Evolutionary conservation across 2,797 vertebrate species (phyloP), one percentile per base, ranked within the genome.

Genomic region (Brotula barbata): DNA sequence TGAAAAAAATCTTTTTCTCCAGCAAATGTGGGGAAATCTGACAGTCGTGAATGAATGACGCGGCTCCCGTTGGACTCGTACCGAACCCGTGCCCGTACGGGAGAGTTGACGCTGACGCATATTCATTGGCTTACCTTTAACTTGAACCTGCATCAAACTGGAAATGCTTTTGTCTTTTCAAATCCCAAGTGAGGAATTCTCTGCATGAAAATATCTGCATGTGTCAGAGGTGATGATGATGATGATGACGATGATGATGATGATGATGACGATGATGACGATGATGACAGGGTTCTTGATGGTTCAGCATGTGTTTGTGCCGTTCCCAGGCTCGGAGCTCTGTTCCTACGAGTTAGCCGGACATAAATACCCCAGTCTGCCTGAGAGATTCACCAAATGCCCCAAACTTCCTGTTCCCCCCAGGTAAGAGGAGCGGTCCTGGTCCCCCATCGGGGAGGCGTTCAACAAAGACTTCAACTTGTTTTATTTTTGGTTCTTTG

Each of bases 371-470:
- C 93, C 93, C 2, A 78, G 80, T 65, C 89, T 93, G 43, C 72
- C 86, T 39, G 92, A 92, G 65, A 91, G 92, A n/a, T 80, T 90
- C 60, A 82, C 80, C 23, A 92, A 94, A 52, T 99, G 97, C 82
- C 97, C 97, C 76, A 96, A 94, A 84, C 94, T 96, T 70, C 96
- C 96, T 71, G 96, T 98, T 81, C 94, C 94, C 59, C 91, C 92
- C 73, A 99, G 96, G 96, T 98, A 91, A 75, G 90, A 71, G 20
- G 77, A 16, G 8, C 12, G 7, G 7, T 6, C 36, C 36, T 37
- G 36, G 12, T 34, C 25, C 25, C 25, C 3, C 25, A 4, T 28
- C 25, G 4, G 3, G 25, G 4, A 12, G 28, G n/a, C n/a, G n/a
- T n/a, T n/a, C n/a, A n/a, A n/a, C n/a, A n/a, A n/a, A n/a, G n/a